Evolutionary conservation across 2,888 invertebrate genomes (phyloP).

Genomic region (Nephrotoma appendiculata): DNA sequence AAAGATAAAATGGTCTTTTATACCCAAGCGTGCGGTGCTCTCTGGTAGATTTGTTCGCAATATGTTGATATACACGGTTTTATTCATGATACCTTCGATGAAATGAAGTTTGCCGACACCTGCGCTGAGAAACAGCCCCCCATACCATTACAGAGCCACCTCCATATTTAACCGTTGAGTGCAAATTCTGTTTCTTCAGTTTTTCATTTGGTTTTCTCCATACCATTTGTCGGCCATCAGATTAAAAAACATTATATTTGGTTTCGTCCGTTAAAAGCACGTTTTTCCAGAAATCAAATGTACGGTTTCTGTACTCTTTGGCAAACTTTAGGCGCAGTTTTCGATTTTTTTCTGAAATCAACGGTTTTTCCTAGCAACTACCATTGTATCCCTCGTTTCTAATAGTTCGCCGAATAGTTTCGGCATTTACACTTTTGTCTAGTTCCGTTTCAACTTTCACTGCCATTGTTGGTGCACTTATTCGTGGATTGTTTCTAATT

Average conservation of each 20-base stretch:
- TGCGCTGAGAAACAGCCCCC: too few relatives aligned
- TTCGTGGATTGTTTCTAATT: neutral
- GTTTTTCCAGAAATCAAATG: too few relatives aligned
- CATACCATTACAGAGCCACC: too few relatives aligned
- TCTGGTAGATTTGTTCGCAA: conserved; percentile 1
- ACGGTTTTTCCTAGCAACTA: neutral
- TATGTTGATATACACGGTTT: conserved; percentile 1
- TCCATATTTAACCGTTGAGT: too few relatives aligned
- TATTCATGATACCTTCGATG: too few relatives aligned
- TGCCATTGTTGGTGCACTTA: neutral
- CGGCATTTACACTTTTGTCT: neutral
- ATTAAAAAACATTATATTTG: too few relatives aligned
- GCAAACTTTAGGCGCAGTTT: too few relatives aligned
- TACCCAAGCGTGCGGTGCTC: conserved; percentile 1
- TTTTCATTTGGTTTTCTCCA: too few relatives aligned
- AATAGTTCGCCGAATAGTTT: neutral
- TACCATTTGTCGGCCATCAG: too few relatives aligned
- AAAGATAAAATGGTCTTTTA: conserved; percentile 5
- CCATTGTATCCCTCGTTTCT: neutral
- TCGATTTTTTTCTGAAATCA: neutral
- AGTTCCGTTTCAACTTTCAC: neutral
- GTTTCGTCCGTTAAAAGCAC: too few relatives aligned
- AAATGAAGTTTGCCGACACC: neutral
- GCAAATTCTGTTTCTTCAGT: too few relatives aligned
- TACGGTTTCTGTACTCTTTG: too few relatives aligned